These are phyloP conservation scores for Malurus alboscapulatus DNA, from an alignment of 2,113 vertebrate species.

Conservation along the genomic window DNA sequence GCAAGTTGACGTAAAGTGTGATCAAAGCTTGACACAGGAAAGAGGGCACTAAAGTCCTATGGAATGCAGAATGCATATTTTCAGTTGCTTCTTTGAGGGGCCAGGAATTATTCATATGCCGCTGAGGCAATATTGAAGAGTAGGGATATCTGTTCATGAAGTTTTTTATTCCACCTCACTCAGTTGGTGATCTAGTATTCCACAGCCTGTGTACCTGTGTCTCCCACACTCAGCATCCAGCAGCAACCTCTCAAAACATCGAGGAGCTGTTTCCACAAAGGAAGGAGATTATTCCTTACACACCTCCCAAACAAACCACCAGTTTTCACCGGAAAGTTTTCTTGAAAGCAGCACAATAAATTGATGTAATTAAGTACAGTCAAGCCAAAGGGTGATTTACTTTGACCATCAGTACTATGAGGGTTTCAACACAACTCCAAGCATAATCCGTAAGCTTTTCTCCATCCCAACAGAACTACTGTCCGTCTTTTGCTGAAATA, in stretches of 20 bases:
- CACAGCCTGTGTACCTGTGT: not conserved
- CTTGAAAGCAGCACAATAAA: not conserved
- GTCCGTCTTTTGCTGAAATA: not conserved
- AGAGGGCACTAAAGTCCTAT: not conserved
- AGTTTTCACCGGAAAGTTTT: not conserved
- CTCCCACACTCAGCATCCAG: not conserved
- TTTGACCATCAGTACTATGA: not conserved
- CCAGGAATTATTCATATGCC: not conserved
- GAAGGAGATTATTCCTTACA: not conserved
- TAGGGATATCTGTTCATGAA: not conserved
- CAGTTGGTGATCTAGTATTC: not conserved
- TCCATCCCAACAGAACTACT: not conserved
- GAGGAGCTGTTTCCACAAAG: not conserved
- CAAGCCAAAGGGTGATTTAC: not conserved
- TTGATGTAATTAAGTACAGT: not conserved
- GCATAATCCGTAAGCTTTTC: not conserved
- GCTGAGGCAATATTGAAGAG: not conserved
- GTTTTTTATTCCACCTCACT: not conserved
- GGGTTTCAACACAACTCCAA: not conserved
- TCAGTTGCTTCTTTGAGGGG: not conserved
- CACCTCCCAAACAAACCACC: not conserved
- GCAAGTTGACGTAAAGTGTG: not conserved
- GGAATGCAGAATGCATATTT: fast-evolving
- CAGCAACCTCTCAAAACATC: not conserved
- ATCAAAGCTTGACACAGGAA: not conserved